Percentiles rank a stretch among this genome's conserved stretches.
Evolutionary conservation across 1,140 invertebrate genomes (phyloP).

Genomic region (Anastrepha obliqua): DNA sequence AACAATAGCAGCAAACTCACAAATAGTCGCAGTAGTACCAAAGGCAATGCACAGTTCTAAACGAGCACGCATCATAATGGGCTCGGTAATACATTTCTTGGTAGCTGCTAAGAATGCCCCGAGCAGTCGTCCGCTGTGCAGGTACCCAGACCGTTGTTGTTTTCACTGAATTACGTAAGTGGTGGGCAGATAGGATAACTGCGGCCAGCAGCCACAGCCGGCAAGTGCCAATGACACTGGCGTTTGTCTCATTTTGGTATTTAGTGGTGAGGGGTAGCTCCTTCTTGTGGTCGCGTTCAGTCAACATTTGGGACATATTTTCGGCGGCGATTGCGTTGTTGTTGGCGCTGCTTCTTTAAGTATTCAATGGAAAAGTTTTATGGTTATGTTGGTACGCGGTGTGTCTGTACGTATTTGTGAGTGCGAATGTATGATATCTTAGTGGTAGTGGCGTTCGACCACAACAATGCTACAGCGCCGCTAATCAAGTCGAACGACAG

Average conservation of each 20-base stretch:
- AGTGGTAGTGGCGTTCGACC: neutral
- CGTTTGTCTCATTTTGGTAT: neutral
- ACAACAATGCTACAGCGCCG: constrained; percentile 15
- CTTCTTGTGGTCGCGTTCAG: constrained; percentile 25
- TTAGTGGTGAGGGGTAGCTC: neutral
- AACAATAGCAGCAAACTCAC: neutral
- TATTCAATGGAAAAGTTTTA: constrained; percentile 55
- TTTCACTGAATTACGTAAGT: neutral
- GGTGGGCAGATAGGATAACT: constrained; percentile 27
- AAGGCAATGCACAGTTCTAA: no score
- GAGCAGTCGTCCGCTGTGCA: neutral
- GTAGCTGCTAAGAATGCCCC: neutral
- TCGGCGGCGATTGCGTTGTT: neutral
- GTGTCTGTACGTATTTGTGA: neutral
- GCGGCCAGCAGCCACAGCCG: neutral
- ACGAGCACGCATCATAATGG: no score
- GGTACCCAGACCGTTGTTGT: neutral
- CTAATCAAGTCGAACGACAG: constrained; percentile 47
- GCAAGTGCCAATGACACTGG: constrained; percentile 40
- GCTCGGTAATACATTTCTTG: neutral
- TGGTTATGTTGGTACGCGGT: constrained; percentile 35
- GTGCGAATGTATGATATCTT: neutral
- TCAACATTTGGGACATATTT: constrained; percentile 54
- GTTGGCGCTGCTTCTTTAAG: constrained; percentile 40
- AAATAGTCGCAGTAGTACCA: no score